phyloP scores from a whole-genome alignment of 2,113 vertebrate species.

The Scytalopus superciliaris region DNA sequence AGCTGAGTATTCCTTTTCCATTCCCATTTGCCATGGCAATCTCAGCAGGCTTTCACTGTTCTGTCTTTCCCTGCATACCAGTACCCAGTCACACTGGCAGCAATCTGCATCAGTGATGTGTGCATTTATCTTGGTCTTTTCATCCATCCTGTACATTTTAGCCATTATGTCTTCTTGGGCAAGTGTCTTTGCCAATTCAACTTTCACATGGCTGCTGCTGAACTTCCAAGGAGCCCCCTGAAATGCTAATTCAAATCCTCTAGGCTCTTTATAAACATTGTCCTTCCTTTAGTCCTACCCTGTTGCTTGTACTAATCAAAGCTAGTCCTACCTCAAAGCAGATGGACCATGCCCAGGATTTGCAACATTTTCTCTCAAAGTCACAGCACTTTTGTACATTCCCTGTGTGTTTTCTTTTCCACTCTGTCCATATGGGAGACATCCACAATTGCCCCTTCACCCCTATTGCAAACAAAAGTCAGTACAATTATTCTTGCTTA shows the following conservation, averaged over 20 bases:
- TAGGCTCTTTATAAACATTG: neutral
- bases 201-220: neutral
- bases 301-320: neutral
- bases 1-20: constrained; percentile 2
- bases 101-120: neutral
- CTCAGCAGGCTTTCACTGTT: neutral
- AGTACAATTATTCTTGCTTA: neutral
- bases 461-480: neutral
- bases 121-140: neutral
- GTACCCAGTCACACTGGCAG: neutral
- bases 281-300: neutral
- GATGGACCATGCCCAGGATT: neutral
- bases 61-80: neutral
- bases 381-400: neutral
- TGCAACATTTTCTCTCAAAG: neutral
- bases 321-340: too few species aligned
- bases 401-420: neutral
- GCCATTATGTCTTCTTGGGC: neutral
- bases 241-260: neutral
- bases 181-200: neutral
- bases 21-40: neutral
- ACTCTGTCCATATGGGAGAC: neutral
- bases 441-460: neutral
- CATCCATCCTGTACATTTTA: neutral
- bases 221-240: neutral